Evolutionary conservation across 2,113 vertebrate genomes (phyloP), one percentile per base, ranked within the genome.

Genomic region (Donacobius atricapilla): DNA sequence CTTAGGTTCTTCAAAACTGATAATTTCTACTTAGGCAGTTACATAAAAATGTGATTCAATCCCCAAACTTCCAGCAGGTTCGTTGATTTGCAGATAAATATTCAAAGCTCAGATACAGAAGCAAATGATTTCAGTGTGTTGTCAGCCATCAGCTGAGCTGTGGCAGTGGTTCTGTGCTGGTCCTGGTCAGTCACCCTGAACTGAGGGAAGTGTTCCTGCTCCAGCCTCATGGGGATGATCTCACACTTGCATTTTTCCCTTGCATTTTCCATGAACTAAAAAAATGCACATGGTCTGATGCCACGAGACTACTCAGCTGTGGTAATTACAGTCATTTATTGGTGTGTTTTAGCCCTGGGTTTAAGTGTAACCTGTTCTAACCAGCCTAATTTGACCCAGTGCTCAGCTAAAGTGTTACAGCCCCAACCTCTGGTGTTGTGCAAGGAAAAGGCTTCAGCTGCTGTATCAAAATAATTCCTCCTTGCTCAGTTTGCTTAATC

Each of bases 321-420:
- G 94, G 76, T 83, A 61, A 89, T 77, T 94, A 10, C 54, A 70
- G 83, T 73, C 30, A 53, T 86, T 92, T 90, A 63, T 86, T 86
- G 89, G 54, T 88, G 92, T 92, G 75, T 61, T 94, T 89, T 70
- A 94, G 89, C 83, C 68, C 56, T 61, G 66, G 42, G 64, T 93
- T 83, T 92, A 78, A 92, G 89, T 23, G 2, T 88, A 94, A 84
- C 83, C 71, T 90, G 80, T 86, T 93, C 79, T 58, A 87, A 94
- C 64, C 31, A 54, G 92, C 35, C 76, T 63, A 15, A 58, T 93
- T 87, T 78, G 60, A 84, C 75, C 60, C 4, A 2, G 63, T 48
- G 48, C 31, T 89, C 54, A 40, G 58, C 84, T 91, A 2, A 65
- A 83, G 64, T 24, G 4, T 83, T 79, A 23, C 76, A 90, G 75